A percentile compares a stretch with the other conserved stretches of the same genome.
These are phyloP conservation scores for Diabrotica virgifera DNA, from an alignment of 1,140 invertebrate species.

Conservation along the genomic window DNA sequence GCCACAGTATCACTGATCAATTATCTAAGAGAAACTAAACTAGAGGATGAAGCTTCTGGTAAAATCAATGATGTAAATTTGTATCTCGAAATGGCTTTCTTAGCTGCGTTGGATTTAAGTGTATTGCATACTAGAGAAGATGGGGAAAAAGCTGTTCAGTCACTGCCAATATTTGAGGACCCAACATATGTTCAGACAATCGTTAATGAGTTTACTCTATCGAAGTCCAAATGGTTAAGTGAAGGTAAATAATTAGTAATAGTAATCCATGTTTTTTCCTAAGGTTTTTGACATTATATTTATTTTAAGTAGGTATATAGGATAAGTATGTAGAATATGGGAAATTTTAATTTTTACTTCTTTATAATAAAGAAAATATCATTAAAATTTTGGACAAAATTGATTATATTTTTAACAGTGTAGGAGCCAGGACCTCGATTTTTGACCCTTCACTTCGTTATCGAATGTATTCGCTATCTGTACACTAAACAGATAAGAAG, in stretches of 20 bases:
- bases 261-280: too few relatives aligned
- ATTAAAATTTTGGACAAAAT: too few relatives aligned
- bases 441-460: too few relatives aligned
- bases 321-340: too few relatives aligned
- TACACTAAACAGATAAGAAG: too few relatives aligned
- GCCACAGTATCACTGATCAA: slow-evolving; percentile 52
- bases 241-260: slow-evolving; percentile 21
- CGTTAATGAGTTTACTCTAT: slow-evolving; percentile 53
- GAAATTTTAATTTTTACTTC: too few relatives aligned
- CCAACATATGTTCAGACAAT: slow-evolving; percentile 59
- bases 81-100: slow-evolving; percentile 74
- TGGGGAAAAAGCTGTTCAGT: slow-evolving; percentile 65
- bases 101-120: slow-evolving; percentile 83
- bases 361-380: too few relatives aligned
- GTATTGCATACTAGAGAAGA: slow-evolving; percentile 65
- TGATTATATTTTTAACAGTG: too few relatives aligned
- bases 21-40: slow-evolving; percentile 45
- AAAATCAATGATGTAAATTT: slow-evolving; percentile 73
- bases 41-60: slow-evolving; percentile 55
- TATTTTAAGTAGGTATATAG: too few relatives aligned
- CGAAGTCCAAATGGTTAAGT: slow-evolving; percentile 59
- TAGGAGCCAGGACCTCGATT: too few relatives aligned
- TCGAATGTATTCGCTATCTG: too few relatives aligned
- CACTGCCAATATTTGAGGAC: slow-evolving; percentile 71
- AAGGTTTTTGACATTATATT: too few relatives aligned